A percentile compares a stretch with the other conserved stretches of the same genome.
Conservation (phyloP, 2,888 invertebrate species). For the Empis stercorea region DNA sequence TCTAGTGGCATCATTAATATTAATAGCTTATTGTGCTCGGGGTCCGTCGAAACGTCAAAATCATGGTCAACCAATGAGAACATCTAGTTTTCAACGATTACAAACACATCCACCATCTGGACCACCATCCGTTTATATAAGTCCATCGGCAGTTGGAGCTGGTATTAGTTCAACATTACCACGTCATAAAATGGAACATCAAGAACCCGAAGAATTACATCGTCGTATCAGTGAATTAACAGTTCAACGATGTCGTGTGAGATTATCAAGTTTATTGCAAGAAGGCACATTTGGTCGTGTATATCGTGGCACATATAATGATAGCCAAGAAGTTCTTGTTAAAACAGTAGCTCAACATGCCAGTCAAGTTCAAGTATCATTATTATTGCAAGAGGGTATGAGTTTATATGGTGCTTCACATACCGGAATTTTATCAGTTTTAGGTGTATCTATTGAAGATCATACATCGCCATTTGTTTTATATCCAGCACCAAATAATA, state of each 20-base stretch:
- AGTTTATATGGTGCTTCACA: constrained; percentile 48
- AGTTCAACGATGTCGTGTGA: constrained; percentile 53
- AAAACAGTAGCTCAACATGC: constrained; percentile 87
- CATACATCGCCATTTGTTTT: constrained; percentile 78
- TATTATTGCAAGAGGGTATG: constrained; percentile 63
- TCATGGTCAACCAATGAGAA: constrained; percentile 33
- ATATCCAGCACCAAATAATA: constrained; percentile 47
- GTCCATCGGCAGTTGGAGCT: constrained; percentile 29
- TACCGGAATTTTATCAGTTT: constrained; percentile 67
- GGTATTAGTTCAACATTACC: constrained; percentile 28
- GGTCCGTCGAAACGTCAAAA: constrained; percentile 32
- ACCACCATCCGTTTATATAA: constrained; percentile 21
- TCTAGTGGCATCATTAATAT: constrained; percentile 28
- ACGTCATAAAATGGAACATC: constrained; percentile 27
- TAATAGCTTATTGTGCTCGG: constrained; percentile 33
- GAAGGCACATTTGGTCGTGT: constrained; percentile 83
- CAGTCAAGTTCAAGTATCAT: constrained; percentile 74
- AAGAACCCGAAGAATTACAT: constrained; percentile 19
- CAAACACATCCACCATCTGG: constrained; percentile 2
- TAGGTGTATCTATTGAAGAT: constrained; percentile 83
- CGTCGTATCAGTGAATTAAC: constrained; percentile 37
- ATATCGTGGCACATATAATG: constrained; percentile 68
- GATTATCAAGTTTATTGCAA: constrained; percentile 62
- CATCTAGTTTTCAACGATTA: constrained; percentile 34
- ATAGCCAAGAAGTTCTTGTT: constrained; percentile 61